Evolutionary conservation across 2,797 vertebrate genomes (phyloP), one percentile per base, ranked within the genome.

Genomic region (Eutrigla gurnardus): DNA sequence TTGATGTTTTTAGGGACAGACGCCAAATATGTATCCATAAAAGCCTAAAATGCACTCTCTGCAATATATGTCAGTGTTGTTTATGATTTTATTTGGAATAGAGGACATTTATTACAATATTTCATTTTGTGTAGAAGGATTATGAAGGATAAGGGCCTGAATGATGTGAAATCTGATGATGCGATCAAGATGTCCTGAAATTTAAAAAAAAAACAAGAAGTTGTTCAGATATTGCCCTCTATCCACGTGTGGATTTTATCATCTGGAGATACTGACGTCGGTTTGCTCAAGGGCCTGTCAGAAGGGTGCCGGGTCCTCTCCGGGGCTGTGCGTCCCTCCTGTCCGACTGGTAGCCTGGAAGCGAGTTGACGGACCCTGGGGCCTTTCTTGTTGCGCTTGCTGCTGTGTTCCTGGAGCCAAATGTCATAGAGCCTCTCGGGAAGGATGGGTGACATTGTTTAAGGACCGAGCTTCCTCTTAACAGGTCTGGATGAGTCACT

Each of bases 371-470:
- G 87, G 52, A 90, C 71, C 55, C 45, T 72, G 70, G 91, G 79
- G 35, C 78, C 78, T 75, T 83, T 88, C 73, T 84, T 92, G 10
- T 66, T 73, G 33, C 18, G 46, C 25, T 69, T 74, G 7, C 82
- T 58, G 4, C 75, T 88, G 42, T 79, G 87, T 9, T 88, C 89
- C 46, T 75, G 58, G 0, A 87, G 82, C 80, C 90, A 92, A 25
- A 65, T 1, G n/a, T 94, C 87, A 6, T 95, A 95, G 5, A 86
- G 1, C 0, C 37, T 81, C 32, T 57, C 78, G 58, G 90, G 85
- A 74, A 97, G 83, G 88, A 98, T 89, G 70, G 89, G 96, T 98
- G 79, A 61, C 75, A 82, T 17, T 2, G 1, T 55, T 94, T 95
- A 97, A 97, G 95, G 94, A 79, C 2, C 33, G 77, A 60, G 18